phyloP scores from a whole-genome alignment of 2,113 vertebrate genomes.

The Toxostoma redivivum region DNA sequence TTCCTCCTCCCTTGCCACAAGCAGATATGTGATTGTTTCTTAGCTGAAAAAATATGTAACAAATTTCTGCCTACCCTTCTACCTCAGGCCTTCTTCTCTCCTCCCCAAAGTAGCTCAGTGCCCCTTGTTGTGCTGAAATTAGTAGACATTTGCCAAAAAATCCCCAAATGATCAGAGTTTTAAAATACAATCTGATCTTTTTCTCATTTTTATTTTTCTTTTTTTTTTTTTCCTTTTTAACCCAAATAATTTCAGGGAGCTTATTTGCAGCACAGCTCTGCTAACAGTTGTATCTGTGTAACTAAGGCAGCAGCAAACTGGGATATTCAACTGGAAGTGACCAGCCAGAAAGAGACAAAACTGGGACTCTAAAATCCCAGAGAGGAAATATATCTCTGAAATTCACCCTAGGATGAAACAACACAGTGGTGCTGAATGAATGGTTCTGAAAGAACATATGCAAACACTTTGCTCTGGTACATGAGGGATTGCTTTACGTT shows the following conservation, averaged over 20 bases:
- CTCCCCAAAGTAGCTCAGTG: background rate
- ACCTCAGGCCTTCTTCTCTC: background rate
- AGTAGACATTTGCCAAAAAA: background rate
- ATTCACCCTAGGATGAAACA: background rate
- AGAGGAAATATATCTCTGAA: background rate
- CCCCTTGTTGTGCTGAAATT: background rate
- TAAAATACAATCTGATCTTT: background rate
- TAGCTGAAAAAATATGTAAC: background rate
- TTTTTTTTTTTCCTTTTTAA: background rate
- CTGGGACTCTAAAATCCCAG: background rate
- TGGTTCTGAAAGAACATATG: background rate
- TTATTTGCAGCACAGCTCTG: background rate
- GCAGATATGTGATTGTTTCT: background rate
- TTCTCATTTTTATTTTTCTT: background rate
- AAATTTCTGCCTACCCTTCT: background rate
- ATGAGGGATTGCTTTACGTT: background rate
- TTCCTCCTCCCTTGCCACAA: background rate
- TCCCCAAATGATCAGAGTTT: background rate
- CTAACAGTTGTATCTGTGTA: background rate
- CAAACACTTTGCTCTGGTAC: background rate
- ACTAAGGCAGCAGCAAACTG: background rate
- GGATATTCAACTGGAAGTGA: background rate
- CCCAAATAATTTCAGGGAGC: background rate
- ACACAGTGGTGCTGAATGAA: background rate
- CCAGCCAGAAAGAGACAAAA: background rate